Conservation (phyloP, 2,113 vertebrate genomes). For the Mus pahari region DNA sequence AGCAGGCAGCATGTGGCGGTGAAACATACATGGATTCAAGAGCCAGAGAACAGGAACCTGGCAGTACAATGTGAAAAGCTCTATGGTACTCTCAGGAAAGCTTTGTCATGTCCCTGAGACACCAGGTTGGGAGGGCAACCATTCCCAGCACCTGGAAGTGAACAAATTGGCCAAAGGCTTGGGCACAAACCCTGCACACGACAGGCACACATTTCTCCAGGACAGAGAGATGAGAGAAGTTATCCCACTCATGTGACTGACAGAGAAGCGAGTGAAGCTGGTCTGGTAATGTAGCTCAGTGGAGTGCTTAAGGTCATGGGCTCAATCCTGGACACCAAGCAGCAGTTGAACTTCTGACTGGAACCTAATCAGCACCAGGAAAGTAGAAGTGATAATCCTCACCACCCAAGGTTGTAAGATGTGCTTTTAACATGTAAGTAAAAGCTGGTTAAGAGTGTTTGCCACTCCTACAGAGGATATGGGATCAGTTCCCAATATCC, state of each 20-base stretch:
- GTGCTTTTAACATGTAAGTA: background rate
- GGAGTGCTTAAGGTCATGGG: background rate
- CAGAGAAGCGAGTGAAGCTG: background rate
- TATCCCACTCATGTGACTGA: background rate
- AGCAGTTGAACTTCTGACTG: background rate
- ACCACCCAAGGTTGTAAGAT: background rate
- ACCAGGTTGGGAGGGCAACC: background rate
- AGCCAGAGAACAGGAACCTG: background rate
- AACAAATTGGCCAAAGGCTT: background rate
- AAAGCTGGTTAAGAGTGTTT: no score
- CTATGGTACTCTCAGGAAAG: background rate
- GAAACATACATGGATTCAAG: constrained; percentile 12
- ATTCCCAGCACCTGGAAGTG: background rate
- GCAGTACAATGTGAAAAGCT: background rate
- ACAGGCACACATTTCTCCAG: background rate
- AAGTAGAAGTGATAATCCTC: background rate
- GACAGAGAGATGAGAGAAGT: background rate
- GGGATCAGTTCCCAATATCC: background rate
- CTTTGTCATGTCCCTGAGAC: background rate
- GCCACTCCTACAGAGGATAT: no score
- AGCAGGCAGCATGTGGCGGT: background rate
- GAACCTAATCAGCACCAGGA: background rate
- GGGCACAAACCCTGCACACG: background rate
- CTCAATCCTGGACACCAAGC: background rate
- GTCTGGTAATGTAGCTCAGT: background rate